These are phyloP conservation scores for Xenopus borealis DNA, from an alignment of 2,113 vertebrate species.

Conservation along the genomic window DNA sequence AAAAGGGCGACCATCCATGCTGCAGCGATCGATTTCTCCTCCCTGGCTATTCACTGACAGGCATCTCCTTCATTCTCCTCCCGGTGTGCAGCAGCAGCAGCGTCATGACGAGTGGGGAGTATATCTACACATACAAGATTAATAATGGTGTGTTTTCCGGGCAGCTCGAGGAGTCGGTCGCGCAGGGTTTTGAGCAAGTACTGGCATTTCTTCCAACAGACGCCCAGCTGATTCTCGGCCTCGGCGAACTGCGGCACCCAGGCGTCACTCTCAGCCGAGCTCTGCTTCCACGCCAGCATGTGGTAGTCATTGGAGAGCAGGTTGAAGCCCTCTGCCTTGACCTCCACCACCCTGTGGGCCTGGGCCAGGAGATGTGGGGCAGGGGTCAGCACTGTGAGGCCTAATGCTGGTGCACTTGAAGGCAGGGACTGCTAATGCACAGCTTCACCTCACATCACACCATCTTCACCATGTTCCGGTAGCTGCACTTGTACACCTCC, in stretches of 20 bases:
- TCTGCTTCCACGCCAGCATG: constrained; percentile 97
- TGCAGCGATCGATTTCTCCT: too few species aligned
- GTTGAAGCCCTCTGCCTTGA: constrained; percentile 97
- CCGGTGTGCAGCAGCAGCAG: too few species aligned
- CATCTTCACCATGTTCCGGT: constrained; percentile 97
- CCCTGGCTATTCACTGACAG: too few species aligned
- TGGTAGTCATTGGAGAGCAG: constrained; percentile 98
- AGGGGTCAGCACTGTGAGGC: constrained; percentile 95
- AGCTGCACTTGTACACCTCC: constrained; percentile 98
- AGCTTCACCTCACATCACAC: constrained; percentile 96
- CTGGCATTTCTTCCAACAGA: constrained; percentile 96
- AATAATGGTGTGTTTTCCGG: too few species aligned
- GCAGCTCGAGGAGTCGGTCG: constrained; percentile 95
- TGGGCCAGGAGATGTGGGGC: constrained; percentile 97
- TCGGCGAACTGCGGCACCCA: constrained; percentile 98
- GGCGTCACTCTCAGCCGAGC: constrained; percentile 97
- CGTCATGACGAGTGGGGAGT: too few species aligned
- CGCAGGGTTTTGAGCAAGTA: constrained; percentile 95
- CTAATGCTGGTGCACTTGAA: constrained; percentile 98
- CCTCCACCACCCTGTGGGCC: constrained; percentile 94
- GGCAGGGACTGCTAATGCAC: constrained; percentile 91
- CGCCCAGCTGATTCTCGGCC: constrained; percentile 93
- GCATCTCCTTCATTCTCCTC: too few species aligned
- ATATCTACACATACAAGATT: too few species aligned
- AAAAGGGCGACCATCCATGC: too few species aligned